Percentiles rank a stretch among this genome's conserved stretches.
These are phyloP conservation scores for Oscheius sp. DNA, from an alignment of 2,888 invertebrate genomes.

Conservation along the genomic window DNA sequence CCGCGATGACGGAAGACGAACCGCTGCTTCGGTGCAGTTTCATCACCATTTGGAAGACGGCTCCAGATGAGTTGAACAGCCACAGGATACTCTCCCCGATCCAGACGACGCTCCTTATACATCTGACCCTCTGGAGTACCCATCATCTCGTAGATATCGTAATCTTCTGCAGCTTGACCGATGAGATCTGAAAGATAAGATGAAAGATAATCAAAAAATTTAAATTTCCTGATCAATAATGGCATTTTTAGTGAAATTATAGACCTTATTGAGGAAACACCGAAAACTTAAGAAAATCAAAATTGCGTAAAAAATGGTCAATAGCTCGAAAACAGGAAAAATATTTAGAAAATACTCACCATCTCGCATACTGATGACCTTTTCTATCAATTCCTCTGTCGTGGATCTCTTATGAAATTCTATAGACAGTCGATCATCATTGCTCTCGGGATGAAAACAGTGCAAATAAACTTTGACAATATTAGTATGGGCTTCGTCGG, in stretches of 20 bases:
- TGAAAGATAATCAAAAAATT: no score
- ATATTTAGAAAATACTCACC: no score
- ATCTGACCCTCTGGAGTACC: constrained; percentile 76
- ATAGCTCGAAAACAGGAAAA: no score
- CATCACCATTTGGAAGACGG: constrained; percentile 41
- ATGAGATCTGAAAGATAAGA: constrained; percentile 57
- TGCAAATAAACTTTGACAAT: constrained; percentile 58
- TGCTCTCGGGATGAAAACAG: constrained; percentile 64
- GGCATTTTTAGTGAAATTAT: neutral
- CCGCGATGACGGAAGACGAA: constrained; percentile 52
- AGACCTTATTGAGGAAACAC: no score
- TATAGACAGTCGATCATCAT: constrained; percentile 84
- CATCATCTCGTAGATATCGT: constrained; percentile 69
- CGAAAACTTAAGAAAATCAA: no score
- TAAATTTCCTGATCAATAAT: neutral
- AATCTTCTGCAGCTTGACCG: constrained; percentile 59
- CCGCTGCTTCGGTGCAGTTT: constrained; percentile 50
- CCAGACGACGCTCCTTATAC: constrained; percentile 85
- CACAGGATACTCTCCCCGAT: constrained; percentile 76
- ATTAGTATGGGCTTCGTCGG: constrained; percentile 55
- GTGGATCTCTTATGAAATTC: constrained; percentile 91
- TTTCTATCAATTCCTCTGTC: constrained; percentile 88
- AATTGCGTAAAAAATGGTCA: no score
- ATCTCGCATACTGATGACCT: constrained; percentile 75
- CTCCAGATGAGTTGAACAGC: constrained; percentile 71